These are phyloP conservation scores for Chloroclysta siterata DNA, from an alignment of 2,888 invertebrate species.

Conservation along the genomic window DNA sequence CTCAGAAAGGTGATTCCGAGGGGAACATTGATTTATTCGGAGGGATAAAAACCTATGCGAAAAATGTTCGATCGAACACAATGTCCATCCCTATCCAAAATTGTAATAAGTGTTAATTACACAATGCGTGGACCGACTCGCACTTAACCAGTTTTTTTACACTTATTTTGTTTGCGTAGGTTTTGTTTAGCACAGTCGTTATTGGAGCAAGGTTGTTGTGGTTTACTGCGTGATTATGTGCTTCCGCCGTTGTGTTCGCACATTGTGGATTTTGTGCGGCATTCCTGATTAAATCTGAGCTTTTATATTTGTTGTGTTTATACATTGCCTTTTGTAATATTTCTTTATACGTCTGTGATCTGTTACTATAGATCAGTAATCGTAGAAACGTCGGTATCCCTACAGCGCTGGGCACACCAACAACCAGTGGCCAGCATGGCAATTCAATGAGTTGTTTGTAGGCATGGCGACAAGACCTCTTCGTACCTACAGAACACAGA, in stretches of 20 bases:
- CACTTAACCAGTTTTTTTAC: constrained; percentile 2
- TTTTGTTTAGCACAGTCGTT: constrained; percentile 19
- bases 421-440: no score
- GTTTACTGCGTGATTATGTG: constrained; percentile 57
- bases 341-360: neutral
- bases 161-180: constrained; percentile 19
- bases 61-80: no score
- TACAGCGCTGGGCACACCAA: no score
- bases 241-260: constrained; percentile 50
- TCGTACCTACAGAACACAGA: no score
- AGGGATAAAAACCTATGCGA: no score
- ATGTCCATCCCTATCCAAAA: no score
- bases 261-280: constrained; percentile 32
- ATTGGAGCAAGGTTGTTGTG: constrained; percentile 44
- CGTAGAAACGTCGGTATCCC: neutral
- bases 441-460: no score
- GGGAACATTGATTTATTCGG: no score
- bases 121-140: no score
- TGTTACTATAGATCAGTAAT: neutral
- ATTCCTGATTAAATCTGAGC: constrained; percentile 39
- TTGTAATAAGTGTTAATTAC: no score
- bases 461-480: no score
- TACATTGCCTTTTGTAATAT: constrained; percentile 3
- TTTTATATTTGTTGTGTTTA: constrained; percentile 38
- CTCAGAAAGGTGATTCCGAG: no score